phyloP scores from a whole-genome alignment of 2,888 invertebrate species.

The Diarsia brunnea region DNA sequence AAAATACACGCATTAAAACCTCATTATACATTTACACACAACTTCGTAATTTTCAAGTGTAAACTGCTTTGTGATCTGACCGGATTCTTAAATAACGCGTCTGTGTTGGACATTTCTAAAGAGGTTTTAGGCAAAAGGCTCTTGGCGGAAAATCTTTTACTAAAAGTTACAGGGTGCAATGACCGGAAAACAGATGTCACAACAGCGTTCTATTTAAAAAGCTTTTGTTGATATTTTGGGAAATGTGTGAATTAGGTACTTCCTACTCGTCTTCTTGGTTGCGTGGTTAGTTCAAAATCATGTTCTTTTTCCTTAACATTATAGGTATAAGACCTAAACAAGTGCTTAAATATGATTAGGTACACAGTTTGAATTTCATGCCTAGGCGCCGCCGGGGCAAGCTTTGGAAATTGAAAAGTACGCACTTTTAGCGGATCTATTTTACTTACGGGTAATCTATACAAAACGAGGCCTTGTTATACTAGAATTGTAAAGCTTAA shows the following conservation, averaged over 20 bases:
- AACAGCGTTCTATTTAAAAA: slow-evolving; percentile 60
- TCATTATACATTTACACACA: not conserved
- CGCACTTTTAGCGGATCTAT: too few relatives aligned
- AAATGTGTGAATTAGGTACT: slow-evolving; percentile 36
- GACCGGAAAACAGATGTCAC: slow-evolving; percentile 72
- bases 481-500: too few relatives aligned
- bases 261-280: not conserved
- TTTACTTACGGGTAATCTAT: too few relatives aligned
- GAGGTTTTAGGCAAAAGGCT: slow-evolving; percentile 67
- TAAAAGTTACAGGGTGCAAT: slow-evolving; percentile 70
- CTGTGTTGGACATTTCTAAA: slow-evolving; percentile 70
- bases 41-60: slow-evolving; percentile 54
- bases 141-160: slow-evolving; percentile 68
- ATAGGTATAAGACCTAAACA: not conserved
- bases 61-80: slow-evolving; percentile 54
- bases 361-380: not conserved
- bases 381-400: not conserved
- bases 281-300: not conserved
- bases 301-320: not conserved
- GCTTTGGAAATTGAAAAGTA: not conserved
- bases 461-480: too few relatives aligned
- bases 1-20: not conserved
- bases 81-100: slow-evolving; percentile 57
- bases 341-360: too few relatives aligned
- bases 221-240: slow-evolving; percentile 53